Conservation (phyloP, 2,797 vertebrate genomes). For the Coendou prehensilis region DNA sequence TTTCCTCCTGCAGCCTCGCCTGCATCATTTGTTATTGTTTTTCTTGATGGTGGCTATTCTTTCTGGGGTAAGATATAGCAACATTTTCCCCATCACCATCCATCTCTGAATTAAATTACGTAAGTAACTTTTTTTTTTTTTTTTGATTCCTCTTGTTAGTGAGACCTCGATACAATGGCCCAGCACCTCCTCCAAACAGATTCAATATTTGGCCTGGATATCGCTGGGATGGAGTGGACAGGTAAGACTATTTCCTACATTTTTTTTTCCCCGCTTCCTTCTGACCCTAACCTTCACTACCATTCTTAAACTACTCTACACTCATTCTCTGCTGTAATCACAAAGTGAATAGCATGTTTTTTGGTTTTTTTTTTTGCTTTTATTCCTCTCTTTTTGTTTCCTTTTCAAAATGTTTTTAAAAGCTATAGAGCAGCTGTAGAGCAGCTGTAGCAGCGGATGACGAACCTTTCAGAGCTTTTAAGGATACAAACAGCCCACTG, state of each 20-base stretch:
- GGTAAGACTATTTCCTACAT: constrained; percentile 87
- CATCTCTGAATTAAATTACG: not conserved
- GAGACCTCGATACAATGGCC: constrained; percentile 94
- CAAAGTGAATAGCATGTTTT: not conserved
- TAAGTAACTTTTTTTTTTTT: constrained; percentile 30
- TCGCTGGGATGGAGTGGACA: constrained; percentile 98
- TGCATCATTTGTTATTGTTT: not conserved
- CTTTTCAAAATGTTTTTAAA: constrained; percentile 44
- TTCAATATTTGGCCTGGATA: constrained; percentile 97
- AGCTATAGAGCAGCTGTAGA: not conserved
- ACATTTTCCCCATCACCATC: not conserved
- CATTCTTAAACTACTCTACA: not conserved
- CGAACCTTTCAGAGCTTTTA: not conserved
- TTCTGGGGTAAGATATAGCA: not conserved
- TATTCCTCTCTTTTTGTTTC: not conserved
- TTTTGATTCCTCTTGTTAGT: constrained; percentile 86
- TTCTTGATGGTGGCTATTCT: not conserved
- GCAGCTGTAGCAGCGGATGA: not conserved
- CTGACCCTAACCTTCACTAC: not conserved
- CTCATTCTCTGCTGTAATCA: constrained; percentile 22
- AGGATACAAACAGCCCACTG: not conserved
- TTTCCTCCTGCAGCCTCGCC: not conserved
- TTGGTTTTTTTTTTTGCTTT: not conserved
- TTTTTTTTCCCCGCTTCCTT: constrained; percentile 37
- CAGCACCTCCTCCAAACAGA: constrained; percentile 95